These are phyloP conservation scores for Chaetura pelagica DNA, from an alignment of 2,113 vertebrate species.

Conservation along the genomic window DNA sequence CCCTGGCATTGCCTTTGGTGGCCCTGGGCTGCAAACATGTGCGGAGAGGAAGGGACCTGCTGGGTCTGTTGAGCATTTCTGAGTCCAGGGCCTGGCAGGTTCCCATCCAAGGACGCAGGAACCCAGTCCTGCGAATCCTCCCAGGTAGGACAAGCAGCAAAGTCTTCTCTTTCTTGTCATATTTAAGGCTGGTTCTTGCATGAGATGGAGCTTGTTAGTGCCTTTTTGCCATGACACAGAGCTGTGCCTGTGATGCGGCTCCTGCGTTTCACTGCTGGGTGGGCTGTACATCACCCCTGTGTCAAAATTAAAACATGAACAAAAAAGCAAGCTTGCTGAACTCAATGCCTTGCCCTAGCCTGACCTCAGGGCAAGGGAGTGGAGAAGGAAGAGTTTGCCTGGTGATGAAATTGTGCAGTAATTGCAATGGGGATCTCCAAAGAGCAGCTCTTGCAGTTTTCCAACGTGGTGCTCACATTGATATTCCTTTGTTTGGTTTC, in stretches of 20 bases:
- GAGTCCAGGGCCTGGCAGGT: not conserved
- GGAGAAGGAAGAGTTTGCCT: not conserved
- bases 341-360: not conserved
- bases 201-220: not conserved
- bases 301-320: too few relatives aligned
- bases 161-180: not conserved
- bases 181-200: not conserved
- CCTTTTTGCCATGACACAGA: not conserved
- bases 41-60: not conserved
- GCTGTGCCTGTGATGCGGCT: not conserved
- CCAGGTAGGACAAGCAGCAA: not conserved
- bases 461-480: not conserved
- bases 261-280: not conserved
- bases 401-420: not conserved
- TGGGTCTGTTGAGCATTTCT: not conserved
- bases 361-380: not conserved
- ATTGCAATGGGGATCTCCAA: not conserved
- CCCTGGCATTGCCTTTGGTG: too few relatives aligned
- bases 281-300: not conserved
- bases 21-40: not conserved
- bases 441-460: not conserved
- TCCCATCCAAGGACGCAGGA: not conserved
- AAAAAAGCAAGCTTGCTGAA: not conserved
- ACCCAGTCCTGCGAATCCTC: not conserved
- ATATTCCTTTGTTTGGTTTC: not conserved